Evolutionary conservation across 1,140 invertebrate species (phyloP), one percentile per base, ranked within the genome.

Genomic region (Zaprionus kolodkinae): DNA sequence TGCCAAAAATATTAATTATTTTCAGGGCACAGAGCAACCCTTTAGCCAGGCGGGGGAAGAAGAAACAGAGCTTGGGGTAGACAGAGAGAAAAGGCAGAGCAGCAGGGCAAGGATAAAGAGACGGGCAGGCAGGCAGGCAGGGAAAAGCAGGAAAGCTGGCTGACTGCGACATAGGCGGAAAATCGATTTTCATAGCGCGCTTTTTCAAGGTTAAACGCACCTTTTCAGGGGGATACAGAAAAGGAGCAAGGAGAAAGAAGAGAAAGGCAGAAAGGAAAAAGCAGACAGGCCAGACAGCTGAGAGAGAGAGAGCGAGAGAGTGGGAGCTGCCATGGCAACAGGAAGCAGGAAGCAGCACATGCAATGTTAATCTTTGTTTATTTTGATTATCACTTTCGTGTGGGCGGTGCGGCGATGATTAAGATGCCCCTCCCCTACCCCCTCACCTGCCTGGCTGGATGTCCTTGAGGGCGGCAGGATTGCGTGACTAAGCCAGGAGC

Each of bases 301-400:
- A 48, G 21, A 6, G 40, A 35, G 15, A n/a, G 9, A 21, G 17
- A 15, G 11, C 35, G 13, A 54, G 6, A 12, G n/a, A 13, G 6
- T 11, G 25, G 27, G 12, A 21, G 15, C n/a, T 9, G n/a, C 40
- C 40, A 45, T 15, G 40, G 17, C 35, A 50, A n/a, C 30, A 35
- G 30, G 27, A 35, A 43, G 33, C 25, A 30, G 33, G 12, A 27
- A 33, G 25, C 21, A 30, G 27, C 62, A 67, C 43, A 54, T 48
- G 70, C 72, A 65, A 65, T 62, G 83, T 48, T 84, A 83, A 87
- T 82, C 73, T 88, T 55, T 84, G 81, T 89, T 88, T 88, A 89
- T 88, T 88, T 88, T 88, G 85, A 89, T 88, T 89, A 88, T 89
- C 81, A 72, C 76, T 76, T 89, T 88, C 81, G 85, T 50, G 17